These are phyloP conservation scores for Cepaea nemoralis DNA, from an alignment of 1,140 invertebrate genomes.

Conservation along the genomic window DNA sequence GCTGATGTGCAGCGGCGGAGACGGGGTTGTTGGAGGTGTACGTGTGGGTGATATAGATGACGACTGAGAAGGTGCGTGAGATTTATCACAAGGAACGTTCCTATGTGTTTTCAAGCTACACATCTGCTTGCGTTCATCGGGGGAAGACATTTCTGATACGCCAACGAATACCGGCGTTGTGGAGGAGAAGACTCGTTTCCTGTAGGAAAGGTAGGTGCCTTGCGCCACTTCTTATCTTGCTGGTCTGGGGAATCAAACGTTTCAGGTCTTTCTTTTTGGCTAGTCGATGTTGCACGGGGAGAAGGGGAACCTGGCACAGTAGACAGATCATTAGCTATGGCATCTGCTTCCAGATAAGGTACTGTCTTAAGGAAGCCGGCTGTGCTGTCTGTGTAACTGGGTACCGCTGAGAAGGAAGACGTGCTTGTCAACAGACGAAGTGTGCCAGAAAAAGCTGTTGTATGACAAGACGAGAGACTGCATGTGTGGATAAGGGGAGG, in stretches of 20 bases:
- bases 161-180: not conserved
- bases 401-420: not conserved
- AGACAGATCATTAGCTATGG: not conserved
- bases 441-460: not conserved
- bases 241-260: not conserved
- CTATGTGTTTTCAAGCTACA: not conserved
- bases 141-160: not conserved
- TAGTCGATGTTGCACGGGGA: not conserved
- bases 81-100: not conserved
- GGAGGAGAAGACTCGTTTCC: not conserved
- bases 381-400: not conserved
- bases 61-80: not conserved
- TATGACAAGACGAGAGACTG: not conserved
- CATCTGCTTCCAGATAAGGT: not conserved
- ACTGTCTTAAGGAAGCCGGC: not conserved
- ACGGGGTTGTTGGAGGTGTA: constrained; percentile 19
- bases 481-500: constrained; percentile 1
- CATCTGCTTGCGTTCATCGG: not conserved
- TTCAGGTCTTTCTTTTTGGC: not conserved
- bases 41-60: not conserved
- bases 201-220: not conserved
- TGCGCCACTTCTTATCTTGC: not conserved
- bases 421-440: not conserved
- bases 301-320: not conserved
- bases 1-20: not conserved